A percentile compares a stretch with the other conserved stretches of the same genome.
phyloP scores from a whole-genome alignment of 2,797 vertebrate genomes.

The Gallinago solitaria region DNA sequence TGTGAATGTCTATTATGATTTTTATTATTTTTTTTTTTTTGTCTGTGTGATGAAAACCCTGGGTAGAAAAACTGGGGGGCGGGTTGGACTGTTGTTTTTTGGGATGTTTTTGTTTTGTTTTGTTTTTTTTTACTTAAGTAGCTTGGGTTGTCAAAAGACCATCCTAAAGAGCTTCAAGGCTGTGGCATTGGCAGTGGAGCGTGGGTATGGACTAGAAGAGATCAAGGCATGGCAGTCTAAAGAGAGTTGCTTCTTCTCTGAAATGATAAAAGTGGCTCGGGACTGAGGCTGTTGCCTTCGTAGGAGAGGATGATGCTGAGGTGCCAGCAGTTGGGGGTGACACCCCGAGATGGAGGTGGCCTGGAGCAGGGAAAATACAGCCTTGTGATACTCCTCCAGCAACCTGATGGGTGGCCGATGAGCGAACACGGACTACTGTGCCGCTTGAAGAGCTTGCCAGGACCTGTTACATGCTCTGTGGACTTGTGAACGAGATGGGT shows the following conservation, averaged over 20 bases:
- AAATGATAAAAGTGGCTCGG: too few relatives aligned
- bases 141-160: background rate
- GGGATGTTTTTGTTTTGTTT: too few relatives aligned
- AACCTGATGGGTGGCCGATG: too few relatives aligned
- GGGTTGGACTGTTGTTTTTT: background rate
- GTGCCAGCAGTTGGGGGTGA: background rate
- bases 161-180: background rate
- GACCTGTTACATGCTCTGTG: fast-evolving
- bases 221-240: background rate
- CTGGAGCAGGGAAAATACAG: background rate
- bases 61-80: background rate
- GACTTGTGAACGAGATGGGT: background rate
- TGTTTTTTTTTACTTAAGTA: background rate
- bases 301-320: background rate
- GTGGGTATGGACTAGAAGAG: background rate
- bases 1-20: background rate
- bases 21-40: background rate
- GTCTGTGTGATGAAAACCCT: background rate
- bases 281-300: background rate
- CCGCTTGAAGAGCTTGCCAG: fast-evolving
- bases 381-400: background rate
- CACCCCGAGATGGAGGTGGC: fast-evolving
- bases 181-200: background rate
- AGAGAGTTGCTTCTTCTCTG: background rate
- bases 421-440: fast-evolving